Evolutionary conservation across 2,797 vertebrate genomes (phyloP), one percentile per base, ranked within the genome.

Genomic region (Gymnothorax reevesii): DNA sequence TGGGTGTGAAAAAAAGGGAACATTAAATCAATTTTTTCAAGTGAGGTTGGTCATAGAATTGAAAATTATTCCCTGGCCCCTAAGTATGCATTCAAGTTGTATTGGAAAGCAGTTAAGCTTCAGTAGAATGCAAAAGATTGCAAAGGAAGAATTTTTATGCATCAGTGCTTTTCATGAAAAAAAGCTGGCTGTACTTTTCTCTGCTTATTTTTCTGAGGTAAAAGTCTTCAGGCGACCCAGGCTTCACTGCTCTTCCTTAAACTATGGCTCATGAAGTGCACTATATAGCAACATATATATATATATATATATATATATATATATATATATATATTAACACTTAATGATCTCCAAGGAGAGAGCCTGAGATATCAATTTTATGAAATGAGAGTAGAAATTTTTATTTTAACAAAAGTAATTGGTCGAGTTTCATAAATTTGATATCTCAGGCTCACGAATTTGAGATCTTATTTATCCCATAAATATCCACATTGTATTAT

Each of bases 21-120:
- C n/a, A n/a, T n/a, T 25, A 59, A 69, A 69, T n/a, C 64, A 25
- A 69, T 69, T 69, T 69, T 25, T 69, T 69, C 64, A 69, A 69
- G 64, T 69, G 64, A 4, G 60, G 22, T 22, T 7, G 64, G 5
- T 69, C 22, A n/a, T 69, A 69, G 25, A 69, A 69, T 69, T 49
- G 73, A 52, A 52, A 77, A 77, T 77, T 49, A 49, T 77, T 49
- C 33, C 73, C 33, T 77, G 33, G 6, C 33, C 9, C 69, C 25
- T 42, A 27, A 27, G 33, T 73, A 73, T 27, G 27, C 27, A 73
- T 73, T 27, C 69, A 73, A 42, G 69, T 73, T 33, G 69, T 27
- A 73, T 27, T 33, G 69, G 69, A 27, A 27, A 15, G 27, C 15
- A 33, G 69, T 73, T 73, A 25, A 42, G 27, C 10, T 73, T n/a